phyloP scores from a whole-genome alignment of 2,113 vertebrate genomes.

The Catharus bicknelli region DNA sequence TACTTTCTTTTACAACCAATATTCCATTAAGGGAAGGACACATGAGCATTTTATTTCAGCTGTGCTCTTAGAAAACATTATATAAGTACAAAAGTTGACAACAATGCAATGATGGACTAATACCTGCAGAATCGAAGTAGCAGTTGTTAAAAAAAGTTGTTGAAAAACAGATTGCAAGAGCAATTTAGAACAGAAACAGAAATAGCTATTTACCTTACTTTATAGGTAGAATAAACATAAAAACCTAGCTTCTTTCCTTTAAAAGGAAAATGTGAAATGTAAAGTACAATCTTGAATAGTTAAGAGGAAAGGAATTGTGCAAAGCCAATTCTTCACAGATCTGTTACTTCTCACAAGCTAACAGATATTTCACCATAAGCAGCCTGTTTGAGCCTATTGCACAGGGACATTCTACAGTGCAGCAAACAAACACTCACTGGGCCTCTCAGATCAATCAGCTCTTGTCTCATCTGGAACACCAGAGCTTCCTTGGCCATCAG shows the following conservation, averaged over 20 bases:
- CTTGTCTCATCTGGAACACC: slow-evolving; percentile 95
- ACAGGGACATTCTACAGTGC: background rate
- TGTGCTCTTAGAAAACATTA: background rate
- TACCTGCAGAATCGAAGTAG: background rate
- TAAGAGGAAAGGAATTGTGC: background rate
- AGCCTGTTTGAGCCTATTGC: background rate
- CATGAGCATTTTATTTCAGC: background rate
- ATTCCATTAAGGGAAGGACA: background rate
- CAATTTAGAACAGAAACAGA: background rate
- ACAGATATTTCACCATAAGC: background rate
- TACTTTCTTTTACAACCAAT: background rate
- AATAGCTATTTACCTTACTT: background rate
- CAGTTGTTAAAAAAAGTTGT: background rate
- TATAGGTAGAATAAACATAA: background rate
- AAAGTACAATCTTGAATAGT: background rate
- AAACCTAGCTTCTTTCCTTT: background rate
- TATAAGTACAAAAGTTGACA: background rate
- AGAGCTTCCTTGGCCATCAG: slow-evolving; percentile 96
- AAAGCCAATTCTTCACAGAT: background rate
- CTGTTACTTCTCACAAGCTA: background rate
- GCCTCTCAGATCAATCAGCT: slow-evolving; percentile 94
- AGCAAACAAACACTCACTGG: slow-evolving; percentile 79
- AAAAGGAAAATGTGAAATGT: background rate
- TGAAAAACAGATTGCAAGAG: background rate
- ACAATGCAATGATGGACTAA: background rate